phyloP scores from a whole-genome alignment of 2,113 vertebrate species.

The Copsychus sechellarum region DNA sequence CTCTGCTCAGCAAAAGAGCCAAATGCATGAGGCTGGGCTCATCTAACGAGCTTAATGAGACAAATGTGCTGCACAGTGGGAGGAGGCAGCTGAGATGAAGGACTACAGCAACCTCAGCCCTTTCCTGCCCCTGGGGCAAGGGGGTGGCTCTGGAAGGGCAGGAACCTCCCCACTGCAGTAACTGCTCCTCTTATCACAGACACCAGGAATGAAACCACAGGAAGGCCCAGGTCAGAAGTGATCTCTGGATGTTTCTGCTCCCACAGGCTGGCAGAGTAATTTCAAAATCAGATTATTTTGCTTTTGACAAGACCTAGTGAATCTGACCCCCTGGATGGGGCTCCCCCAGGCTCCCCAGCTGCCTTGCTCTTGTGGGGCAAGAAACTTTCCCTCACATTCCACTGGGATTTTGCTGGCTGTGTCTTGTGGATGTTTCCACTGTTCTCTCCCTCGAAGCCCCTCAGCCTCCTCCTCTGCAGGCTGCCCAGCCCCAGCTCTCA shows the following conservation, averaged over 20 bases:
- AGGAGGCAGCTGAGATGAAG: neutral
- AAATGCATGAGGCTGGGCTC: neutral
- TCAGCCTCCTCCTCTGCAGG: neutral
- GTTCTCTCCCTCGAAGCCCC: neutral
- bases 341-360: neutral
- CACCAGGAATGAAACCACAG: neutral
- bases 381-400: neutral
- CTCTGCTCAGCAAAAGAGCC: neutral
- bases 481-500: neutral
- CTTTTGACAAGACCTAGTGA: neutral
- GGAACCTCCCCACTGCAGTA: neutral
- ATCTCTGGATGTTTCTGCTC: neutral
- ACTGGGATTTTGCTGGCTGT: neutral
- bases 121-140: neutral
- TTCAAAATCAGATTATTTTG: neutral
- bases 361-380: neutral
- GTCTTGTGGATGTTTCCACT: too few relatives aligned
- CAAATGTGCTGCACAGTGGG: neutral
- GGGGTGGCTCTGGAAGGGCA: neutral
- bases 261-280: neutral
- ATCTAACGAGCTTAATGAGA: neutral
- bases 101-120: neutral
- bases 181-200: neutral
- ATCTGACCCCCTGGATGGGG: neutral
- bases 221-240: neutral